Evolutionary conservation across 2,797 vertebrate genomes (phyloP), one percentile per base, ranked within the genome.

Genomic region (Onychomys torridus): DNA sequence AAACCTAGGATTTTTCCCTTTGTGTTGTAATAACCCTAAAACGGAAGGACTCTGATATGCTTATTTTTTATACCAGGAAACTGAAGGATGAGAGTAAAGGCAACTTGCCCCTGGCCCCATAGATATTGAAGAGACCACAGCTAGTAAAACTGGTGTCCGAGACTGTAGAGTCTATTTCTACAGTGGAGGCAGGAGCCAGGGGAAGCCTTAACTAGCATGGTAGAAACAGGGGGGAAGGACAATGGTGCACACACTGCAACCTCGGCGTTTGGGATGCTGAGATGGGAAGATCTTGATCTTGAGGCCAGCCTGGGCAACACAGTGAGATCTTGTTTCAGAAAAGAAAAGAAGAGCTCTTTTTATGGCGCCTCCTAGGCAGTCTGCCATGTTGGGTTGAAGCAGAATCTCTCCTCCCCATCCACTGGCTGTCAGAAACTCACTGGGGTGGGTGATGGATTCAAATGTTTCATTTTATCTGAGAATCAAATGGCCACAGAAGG

Each of bases 1-100:
- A 46, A 88, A 90, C 8, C 8, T 46, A 63, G 82, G 63, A n/a
- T 75, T 88, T 95, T n/a, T 52, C 92, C 75, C 46, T 25, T 95
- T 91, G 40, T 1, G 4, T 95, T 87, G n/a, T 86, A 82, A 69
- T 43, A 86, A 63, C 16, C 17, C 49, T 93, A 63, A 34, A 83
- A 93, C 65, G 37, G 52, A 16, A 32, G 2, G 59, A 59, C 32
- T 59, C 63, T 76, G 88, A 76, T 75, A 75, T 34, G 21, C 29
- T 61, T 81, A 23, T 93, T 86, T 89, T 83, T 82, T 9, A 90
- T 73, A 73, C 76, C 46, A 83, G 40, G 29, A 94, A 96, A 77
- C 9, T 0, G 55, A 40, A 19, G n/a, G 46, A 79, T 93, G 76
- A 95, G 43, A 86, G 57, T 32, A 46, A 87, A 96, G 78, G 52